These are phyloP conservation scores for Terebella lapidaria DNA, from an alignment of 2,888 invertebrate species.

Conservation along the genomic window DNA sequence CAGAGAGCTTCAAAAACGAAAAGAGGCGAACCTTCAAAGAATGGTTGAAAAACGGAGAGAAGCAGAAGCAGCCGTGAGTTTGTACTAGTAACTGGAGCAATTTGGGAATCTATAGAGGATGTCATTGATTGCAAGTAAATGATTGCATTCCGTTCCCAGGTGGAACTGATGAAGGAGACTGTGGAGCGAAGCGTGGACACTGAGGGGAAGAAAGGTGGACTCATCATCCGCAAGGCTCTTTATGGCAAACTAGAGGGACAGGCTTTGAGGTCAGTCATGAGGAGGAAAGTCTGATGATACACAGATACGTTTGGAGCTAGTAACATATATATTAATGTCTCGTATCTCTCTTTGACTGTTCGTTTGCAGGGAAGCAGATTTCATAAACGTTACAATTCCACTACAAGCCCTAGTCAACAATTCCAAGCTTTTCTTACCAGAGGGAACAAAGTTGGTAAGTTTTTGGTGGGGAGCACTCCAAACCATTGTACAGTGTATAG, in stretches of 20 bases:
- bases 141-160: too few species aligned
- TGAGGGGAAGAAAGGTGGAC: slow-evolving; percentile 76
- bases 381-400: slow-evolving; percentile 87
- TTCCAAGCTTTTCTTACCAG: slow-evolving; percentile 78
- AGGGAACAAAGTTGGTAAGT: slow-evolving; percentile 72
- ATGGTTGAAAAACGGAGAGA: slow-evolving; percentile 75
- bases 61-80: slow-evolving; percentile 71
- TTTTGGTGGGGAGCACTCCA: too few species aligned
- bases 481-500: background rate
- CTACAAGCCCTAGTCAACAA: slow-evolving; percentile 89
- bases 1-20: slow-evolving; percentile 73
- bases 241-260: slow-evolving; percentile 51
- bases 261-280: slow-evolving; percentile 25
- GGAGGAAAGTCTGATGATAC: too few species aligned
- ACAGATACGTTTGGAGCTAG: too few species aligned
- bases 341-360: too few species aligned
- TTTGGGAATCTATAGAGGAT: background rate
- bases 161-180: slow-evolving; percentile 83
- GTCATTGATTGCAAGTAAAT: too few species aligned
- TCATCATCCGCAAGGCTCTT: slow-evolving; percentile 78
- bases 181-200: slow-evolving; percentile 75
- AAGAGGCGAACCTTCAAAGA: slow-evolving; percentile 72
- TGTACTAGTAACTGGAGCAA: too few species aligned
- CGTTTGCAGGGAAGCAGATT: too few species aligned
- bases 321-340: too few species aligned